phyloP scores from a whole-genome alignment of 2,113 vertebrate species.

The Origma solitaria region DNA sequence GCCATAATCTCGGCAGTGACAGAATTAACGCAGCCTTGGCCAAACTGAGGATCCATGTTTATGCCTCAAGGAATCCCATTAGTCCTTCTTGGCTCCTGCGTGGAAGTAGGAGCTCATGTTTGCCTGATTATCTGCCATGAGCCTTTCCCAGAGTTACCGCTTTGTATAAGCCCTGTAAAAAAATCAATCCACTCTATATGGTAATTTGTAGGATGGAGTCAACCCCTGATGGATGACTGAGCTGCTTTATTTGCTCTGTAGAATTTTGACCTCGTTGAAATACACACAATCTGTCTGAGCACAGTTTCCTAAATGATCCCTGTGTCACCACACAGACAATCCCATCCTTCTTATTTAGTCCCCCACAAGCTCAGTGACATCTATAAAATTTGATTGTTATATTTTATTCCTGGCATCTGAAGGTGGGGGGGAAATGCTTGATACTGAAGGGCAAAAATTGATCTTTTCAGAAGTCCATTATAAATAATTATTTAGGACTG shows the following conservation, averaged over 20 bases:
- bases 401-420: background rate
- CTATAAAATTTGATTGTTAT: background rate
- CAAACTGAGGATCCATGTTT: background rate
- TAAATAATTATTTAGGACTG: background rate
- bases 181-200: slow-evolving; percentile 13
- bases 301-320: background rate
- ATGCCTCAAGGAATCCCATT: background rate
- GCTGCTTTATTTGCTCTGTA: background rate
- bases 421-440: background rate
- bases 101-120: background rate
- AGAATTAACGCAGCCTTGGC: background rate
- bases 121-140: background rate
- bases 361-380: background rate
- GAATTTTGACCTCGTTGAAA: background rate
- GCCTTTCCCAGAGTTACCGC: background rate
- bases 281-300: background rate
- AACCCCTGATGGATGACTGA: background rate
- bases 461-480: background rate
- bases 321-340: background rate
- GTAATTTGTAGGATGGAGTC: background rate
- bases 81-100: background rate
- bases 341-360: background rate
- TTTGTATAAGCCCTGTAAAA: background rate
- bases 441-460: background rate
- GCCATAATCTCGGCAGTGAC: background rate